Percentiles rank a stretch among this genome's conserved stretches.
Evolutionary conservation across 2,113 vertebrate species (phyloP).

Genomic region (Nyctibius bracteatus): DNA sequence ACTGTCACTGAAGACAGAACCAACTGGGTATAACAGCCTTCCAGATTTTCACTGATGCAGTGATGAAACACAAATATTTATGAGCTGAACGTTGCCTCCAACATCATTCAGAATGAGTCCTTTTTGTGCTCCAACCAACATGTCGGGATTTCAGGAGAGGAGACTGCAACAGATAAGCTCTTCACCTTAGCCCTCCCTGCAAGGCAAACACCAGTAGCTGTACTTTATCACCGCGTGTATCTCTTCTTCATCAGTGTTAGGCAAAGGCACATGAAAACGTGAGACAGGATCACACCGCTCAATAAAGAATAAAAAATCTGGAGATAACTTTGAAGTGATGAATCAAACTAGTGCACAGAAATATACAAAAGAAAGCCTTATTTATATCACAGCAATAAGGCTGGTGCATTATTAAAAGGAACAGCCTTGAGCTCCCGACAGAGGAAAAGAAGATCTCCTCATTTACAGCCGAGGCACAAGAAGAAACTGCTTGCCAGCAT

Average conservation of each 20-base stretch:
- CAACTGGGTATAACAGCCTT: conserved; percentile 24
- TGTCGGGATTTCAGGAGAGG: not conserved
- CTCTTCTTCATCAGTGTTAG: not conserved
- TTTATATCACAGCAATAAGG: not conserved
- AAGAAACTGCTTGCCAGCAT: not conserved
- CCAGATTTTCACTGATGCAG: conserved; percentile 34
- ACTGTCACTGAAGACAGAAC: conserved; percentile 51
- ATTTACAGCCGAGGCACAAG: not conserved
- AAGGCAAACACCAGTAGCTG: not conserved
- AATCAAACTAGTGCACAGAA: not conserved
- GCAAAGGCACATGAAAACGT: not conserved
- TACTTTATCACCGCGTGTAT: fast-evolving
- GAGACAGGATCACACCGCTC: not conserved
- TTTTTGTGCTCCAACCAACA: not conserved
- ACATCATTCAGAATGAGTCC: conserved; percentile 8
- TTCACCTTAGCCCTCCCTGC: not conserved
- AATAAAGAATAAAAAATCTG: not conserved
- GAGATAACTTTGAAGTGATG: not conserved
- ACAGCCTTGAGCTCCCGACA: not conserved
- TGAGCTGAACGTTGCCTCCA: not conserved
- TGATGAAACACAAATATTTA: conserved; percentile 71
- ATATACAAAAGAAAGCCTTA: not conserved
- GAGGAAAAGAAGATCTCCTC: not conserved
- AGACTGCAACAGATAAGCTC: not conserved
- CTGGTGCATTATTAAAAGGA: not conserved